Conservation (phyloP, 2,888 invertebrate genomes). For the Corbicula japonica region DNA sequence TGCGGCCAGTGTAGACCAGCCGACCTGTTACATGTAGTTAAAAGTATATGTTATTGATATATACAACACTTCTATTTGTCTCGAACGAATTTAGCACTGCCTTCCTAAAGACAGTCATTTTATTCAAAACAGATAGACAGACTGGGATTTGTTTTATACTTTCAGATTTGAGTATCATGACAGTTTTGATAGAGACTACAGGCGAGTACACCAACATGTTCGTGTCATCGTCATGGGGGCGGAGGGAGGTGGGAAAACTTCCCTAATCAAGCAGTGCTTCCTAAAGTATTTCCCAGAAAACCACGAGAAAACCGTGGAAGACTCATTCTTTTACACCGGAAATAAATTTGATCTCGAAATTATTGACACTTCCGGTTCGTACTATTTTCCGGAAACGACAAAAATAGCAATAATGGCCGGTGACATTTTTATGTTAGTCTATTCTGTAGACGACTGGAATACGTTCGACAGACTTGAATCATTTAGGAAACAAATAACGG, state of each 20-base stretch:
- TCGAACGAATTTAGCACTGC: too few relatives aligned
- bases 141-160: too few relatives aligned
- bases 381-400: constrained; percentile 86
- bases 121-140: too few relatives aligned
- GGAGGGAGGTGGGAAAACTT: constrained; percentile 85
- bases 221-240: constrained; percentile 85
- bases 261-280: constrained; percentile 83
- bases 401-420: constrained; percentile 84
- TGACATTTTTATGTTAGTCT: constrained; percentile 86
- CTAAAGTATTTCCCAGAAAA: constrained; percentile 82
- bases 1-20: too few relatives aligned
- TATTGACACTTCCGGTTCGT: constrained; percentile 85
- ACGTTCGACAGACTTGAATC: constrained; percentile 83
- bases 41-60: too few relatives aligned
- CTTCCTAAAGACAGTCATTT: too few relatives aligned
- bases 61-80: too few relatives aligned
- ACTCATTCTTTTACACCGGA: constrained; percentile 84
- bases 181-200: constrained; percentile 22
- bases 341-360: constrained; percentile 78
- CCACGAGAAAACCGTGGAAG: constrained; percentile 86
- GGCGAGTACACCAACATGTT: constrained; percentile 43
- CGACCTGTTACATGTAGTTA: too few relatives aligned
- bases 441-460: constrained; percentile 83
- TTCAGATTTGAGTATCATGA: constrained; percentile 39
- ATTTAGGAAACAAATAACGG: constrained; percentile 77